phyloP scores from a whole-genome alignment of 2,888 invertebrate genomes.

The Gymnocheta viridis region DNA sequence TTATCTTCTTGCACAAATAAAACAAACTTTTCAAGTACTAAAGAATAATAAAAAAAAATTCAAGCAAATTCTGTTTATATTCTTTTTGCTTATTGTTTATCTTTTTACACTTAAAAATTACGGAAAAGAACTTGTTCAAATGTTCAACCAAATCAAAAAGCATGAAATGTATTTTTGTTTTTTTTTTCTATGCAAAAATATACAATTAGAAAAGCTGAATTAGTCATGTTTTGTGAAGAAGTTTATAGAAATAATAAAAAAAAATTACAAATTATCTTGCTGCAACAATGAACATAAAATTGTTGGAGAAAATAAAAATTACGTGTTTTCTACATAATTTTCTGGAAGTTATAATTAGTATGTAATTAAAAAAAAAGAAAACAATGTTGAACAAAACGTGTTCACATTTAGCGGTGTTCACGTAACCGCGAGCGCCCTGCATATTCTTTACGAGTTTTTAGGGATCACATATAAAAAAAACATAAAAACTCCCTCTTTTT shows the following conservation, averaged over 20 bases:
- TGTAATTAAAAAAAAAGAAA: no score
- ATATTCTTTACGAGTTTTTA: no score
- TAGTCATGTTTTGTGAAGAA: slow-evolving; percentile 31
- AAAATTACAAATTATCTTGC: slow-evolving; percentile 33
- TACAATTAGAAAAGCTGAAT: slow-evolving; percentile 53
- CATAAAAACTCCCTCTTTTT: no score
- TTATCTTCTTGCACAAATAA: slow-evolving; percentile 11
- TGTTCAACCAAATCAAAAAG: slow-evolving; percentile 71
- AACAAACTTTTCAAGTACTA: not conserved
- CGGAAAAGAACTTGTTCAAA: slow-evolving; percentile 36
- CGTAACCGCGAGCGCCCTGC: no score
- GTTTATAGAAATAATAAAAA: slow-evolving; percentile 1
- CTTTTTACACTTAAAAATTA: slow-evolving; percentile 19
- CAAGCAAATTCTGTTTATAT: not conserved
- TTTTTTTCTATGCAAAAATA: slow-evolving; percentile 57
- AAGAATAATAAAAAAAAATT: not conserved
- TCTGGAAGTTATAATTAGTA: not conserved
- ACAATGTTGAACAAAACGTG: no score
- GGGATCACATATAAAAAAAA: no score
- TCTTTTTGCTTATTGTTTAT: not conserved
- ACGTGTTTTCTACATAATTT: slow-evolving; percentile 2
- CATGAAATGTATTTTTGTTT: slow-evolving; percentile 72
- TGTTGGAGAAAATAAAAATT: not conserved
- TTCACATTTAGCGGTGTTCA: not conserved
- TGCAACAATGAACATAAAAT: slow-evolving; percentile 53